A percentile compares a stretch with the other conserved stretches of the same genome.
phyloP scores from a whole-genome alignment of 2,888 invertebrate species.

The Dasysyrphus tricinctus region DNA sequence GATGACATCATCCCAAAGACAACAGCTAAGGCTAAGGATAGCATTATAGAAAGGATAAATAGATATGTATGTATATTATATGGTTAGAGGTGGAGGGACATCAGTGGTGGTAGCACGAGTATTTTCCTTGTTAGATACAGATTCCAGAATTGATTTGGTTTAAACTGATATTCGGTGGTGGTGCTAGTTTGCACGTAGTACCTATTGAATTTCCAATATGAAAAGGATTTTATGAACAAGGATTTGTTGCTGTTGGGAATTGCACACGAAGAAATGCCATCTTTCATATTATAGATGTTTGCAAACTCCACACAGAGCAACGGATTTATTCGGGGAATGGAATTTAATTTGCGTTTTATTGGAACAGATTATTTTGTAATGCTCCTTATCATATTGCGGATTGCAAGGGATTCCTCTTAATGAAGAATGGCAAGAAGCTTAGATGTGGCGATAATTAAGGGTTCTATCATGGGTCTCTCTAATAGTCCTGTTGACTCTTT shows the following conservation, averaged over 20 bases:
- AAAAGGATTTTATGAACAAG: conserved; percentile 47
- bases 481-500: conserved; percentile 56
- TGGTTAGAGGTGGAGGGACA: not conserved
- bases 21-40: conserved; percentile 17
- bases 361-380: conserved; percentile 63
- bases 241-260: conserved; percentile 59
- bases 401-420: not conserved
- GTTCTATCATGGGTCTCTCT: conserved; percentile 36
- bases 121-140: conserved; percentile 39
- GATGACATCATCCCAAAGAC: conserved; percentile 56
- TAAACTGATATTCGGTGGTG: conserved; percentile 64
- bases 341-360: conserved; percentile 58
- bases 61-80: too few species aligned
- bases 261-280: conserved; percentile 44
- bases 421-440: conserved; percentile 19
- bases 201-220: conserved; percentile 65
- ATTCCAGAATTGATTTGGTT: conserved; percentile 69
- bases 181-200: conserved; percentile 59
- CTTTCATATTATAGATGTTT: conserved; percentile 17
- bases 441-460: conserved; percentile 41
- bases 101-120: not conserved
- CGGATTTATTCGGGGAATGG: conserved; percentile 20
- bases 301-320: not conserved
- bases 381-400: conserved; percentile 30
- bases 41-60: not conserved